Base-by-base conservation (phyloP, 2,888 invertebrate genomes). In the Teinopalpus imperialis region DNA sequence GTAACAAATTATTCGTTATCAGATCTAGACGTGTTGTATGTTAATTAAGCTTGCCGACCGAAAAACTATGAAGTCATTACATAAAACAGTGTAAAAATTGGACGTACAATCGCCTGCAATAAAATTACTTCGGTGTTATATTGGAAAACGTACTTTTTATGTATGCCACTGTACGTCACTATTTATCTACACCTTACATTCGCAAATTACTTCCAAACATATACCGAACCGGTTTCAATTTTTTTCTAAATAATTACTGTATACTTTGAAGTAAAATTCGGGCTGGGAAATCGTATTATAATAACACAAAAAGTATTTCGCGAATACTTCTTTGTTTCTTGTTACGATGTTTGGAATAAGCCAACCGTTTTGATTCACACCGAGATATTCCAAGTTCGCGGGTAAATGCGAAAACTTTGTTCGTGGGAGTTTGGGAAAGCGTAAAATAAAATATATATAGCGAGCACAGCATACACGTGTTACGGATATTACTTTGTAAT, bases 401-500 rank as follows among this genome's bases (percentile, higher is more conserved):
- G 29, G 32, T 35, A 47, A 47, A 47, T 42, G 36, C 46, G 41
- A 36, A 47, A 47, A 47, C n/a, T 47, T 47, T 37, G 23, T 37
- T 20, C 27, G 30, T 10, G n/a, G 8, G 26, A 41, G 41, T 47
- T 47, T 14, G 29, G 35, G 10, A 36, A 31, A 8, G 41, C 41
- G 31, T 36, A 36, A 36, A 39, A 35, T 41, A 46, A 45, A 46
- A 46, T 35, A 27, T 41, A 43, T 24, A 21, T 24, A 27, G 34
- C 23, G 9, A 31, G 30, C 7, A n/a, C 6, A n/a, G 9, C 36
- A 9, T 18, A 43, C 44, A 45, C 32, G 23, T 45, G 39, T 40
- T 45, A 20, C 27, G 20, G 32, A 27, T 45, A 7, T 31, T 30
- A 16, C 27, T 36, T 36, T 23, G 9, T 27, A 35, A 43, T 30